phyloP scores from a whole-genome alignment of 2,888 invertebrate genomes.

The Bruchidius siliquastri region DNA sequence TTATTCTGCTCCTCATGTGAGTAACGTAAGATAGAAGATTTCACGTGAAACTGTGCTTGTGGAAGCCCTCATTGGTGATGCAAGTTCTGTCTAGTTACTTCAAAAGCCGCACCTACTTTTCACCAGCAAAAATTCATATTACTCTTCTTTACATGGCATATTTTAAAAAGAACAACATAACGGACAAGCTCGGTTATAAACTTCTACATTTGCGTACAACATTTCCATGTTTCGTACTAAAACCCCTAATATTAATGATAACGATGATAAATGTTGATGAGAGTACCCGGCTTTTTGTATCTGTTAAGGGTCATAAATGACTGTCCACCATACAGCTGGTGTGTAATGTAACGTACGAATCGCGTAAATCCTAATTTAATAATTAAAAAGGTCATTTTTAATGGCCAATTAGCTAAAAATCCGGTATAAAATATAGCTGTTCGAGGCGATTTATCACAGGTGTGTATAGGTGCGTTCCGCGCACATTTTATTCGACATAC shows the following conservation, averaged over 20 bases:
- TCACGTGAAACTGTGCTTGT: no score
- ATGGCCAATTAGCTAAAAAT: not conserved
- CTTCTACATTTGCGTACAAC: not conserved
- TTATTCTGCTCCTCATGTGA: no score
- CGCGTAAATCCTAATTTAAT: not conserved
- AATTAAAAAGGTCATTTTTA: not conserved
- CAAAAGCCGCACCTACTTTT: no score
- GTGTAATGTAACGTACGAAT: not conserved
- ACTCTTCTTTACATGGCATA: no score
- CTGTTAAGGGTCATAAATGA: not conserved
- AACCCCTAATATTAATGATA: not conserved
- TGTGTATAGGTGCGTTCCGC: not conserved
- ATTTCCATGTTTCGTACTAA: not conserved
- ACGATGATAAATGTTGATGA: not conserved
- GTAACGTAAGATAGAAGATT: no score
- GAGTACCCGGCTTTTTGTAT: not conserved
- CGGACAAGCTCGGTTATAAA: not conserved
- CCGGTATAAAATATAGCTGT: not conserved
- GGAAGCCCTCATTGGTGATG: no score
- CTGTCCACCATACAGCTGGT: not conserved
- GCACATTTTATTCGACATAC: no score
- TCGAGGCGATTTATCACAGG: not conserved
- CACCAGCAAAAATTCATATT: no score
- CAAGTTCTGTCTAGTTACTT: no score
- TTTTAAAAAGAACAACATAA: no score